These are phyloP conservation scores for Molossus molossus DNA, from an alignment of 2,797 vertebrate genomes.

Conservation along the genomic window DNA sequence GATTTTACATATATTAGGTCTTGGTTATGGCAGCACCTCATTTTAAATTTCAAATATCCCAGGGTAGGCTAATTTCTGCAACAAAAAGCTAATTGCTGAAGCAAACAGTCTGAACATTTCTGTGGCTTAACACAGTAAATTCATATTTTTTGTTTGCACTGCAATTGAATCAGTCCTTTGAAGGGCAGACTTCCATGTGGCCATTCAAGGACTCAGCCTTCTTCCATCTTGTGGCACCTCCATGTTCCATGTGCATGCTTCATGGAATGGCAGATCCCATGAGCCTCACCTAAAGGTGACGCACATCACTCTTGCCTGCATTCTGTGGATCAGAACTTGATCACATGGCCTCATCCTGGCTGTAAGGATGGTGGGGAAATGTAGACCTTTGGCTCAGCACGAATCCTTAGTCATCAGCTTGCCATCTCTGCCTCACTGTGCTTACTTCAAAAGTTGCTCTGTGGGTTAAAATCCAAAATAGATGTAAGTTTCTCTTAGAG, in stretches of 20 bases:
- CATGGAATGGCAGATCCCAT: background rate
- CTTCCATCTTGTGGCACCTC: background rate
- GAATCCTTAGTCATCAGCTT: background rate
- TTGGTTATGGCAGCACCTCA: background rate
- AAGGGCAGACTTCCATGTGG: background rate
- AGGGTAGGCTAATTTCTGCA: background rate
- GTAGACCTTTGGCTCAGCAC: background rate
- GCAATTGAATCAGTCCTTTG: slow-evolving; percentile 1
- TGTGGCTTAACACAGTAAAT: background rate
- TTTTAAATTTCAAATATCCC: slow-evolving; percentile 1
- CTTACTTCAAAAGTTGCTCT: slow-evolving; percentile 47
- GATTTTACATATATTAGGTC: background rate
- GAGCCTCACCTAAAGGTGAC: background rate
- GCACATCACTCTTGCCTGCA: background rate
- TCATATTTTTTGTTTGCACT: background rate
- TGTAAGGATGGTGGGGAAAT: background rate
- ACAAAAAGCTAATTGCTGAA: background rate
- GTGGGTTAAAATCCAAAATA: slow-evolving; percentile 47
- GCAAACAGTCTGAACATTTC: background rate
- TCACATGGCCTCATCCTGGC: background rate
- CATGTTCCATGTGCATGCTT: background rate
- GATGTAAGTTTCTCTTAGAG: background rate
- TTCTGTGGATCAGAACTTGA: background rate
- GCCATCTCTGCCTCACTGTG: background rate
- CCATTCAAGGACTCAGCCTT: background rate